Conservation (phyloP, 2,888 invertebrate genomes). For the Nasonovia ribisnigri region DNA sequence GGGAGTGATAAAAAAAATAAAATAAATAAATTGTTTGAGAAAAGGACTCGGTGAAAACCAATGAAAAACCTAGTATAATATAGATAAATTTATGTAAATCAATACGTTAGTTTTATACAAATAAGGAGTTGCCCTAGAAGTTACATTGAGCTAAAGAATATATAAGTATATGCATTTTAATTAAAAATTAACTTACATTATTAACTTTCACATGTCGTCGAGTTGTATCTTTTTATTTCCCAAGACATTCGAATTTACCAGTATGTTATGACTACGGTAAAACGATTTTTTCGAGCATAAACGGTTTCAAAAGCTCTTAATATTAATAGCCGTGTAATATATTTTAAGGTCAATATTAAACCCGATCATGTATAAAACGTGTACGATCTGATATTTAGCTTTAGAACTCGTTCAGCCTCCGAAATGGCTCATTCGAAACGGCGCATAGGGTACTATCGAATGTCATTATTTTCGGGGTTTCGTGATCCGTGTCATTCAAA, state of each 20-base stretch:
- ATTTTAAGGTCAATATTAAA: not conserved
- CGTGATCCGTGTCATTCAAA: slow-evolving; percentile 6
- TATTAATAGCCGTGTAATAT: not conserved
- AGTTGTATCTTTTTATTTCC: not conserved
- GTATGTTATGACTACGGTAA: not conserved
- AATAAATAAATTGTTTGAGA: not conserved
- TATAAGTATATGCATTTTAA: not conserved
- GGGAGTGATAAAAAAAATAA: not conserved
- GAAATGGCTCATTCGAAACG: not conserved
- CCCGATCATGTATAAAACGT: not conserved
- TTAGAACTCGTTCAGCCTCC: not conserved
- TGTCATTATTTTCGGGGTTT: slow-evolving; percentile 7
- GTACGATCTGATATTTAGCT: not conserved
- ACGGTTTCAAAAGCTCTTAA: not conserved
- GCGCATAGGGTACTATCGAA: not conserved
- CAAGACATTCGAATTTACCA: not conserved
- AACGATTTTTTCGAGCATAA: not conserved
- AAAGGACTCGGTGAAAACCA: not conserved
- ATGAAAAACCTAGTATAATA: not conserved
- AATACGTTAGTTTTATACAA: not conserved
- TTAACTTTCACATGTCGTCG: not conserved
- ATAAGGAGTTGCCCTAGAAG: not conserved
- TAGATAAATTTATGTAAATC: not conserved
- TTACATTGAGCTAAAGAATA: not conserved
- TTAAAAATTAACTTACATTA: not conserved